Conservation (phyloP, 2,113 vertebrate genomes). For the Aptenodytes patagonicus region DNA sequence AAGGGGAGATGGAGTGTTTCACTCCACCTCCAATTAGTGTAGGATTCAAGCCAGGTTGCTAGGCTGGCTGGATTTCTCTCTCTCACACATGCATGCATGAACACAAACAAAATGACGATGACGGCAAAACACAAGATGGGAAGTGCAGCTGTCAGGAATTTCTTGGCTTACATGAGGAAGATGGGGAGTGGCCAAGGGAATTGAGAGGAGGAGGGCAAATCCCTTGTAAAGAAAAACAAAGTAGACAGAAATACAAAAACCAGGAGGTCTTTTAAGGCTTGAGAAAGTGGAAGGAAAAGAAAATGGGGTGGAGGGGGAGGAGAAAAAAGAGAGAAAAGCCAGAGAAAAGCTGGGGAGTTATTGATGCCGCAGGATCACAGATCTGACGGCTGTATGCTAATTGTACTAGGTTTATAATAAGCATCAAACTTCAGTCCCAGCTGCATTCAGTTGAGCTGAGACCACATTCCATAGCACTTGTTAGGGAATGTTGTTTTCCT, state of each 20-base stretch:
- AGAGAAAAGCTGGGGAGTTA: neutral
- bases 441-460: neutral
- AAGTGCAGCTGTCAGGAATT: neutral
- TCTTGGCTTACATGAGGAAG: neutral
- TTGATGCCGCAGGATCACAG: neutral
- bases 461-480: neutral
- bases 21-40: neutral
- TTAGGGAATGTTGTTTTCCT: neutral
- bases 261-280: neutral
- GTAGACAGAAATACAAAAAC: neutral
- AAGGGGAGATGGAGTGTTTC: neutral
- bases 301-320: neutral
- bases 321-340: neutral
- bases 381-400: neutral
- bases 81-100: rapidly evolving
- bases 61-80: neutral
- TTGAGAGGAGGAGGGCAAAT: neutral
- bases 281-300: neutral
- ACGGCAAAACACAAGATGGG: neutral
- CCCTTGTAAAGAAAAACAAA: neutral
- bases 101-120: neutral
- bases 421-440: neutral
- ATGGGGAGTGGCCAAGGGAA: neutral
- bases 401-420: neutral
- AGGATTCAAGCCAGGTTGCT: neutral